Evolutionary conservation across 2,888 invertebrate species (phyloP), one percentile per base, ranked within the genome.

Genomic region (Drosophila aldrichi): DNA sequence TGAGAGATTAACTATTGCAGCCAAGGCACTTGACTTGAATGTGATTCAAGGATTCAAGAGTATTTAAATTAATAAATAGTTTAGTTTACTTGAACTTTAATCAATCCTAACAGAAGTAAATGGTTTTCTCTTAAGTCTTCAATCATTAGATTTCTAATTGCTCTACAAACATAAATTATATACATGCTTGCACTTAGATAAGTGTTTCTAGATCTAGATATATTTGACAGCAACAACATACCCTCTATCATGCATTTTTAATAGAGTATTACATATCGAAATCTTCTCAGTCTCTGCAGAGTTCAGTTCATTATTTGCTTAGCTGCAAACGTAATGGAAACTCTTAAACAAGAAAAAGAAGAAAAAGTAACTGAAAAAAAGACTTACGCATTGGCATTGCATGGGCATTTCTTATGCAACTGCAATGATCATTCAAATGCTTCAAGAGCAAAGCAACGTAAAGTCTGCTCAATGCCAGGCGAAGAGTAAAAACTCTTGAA

Each of bases 391-490:
- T 25, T 29, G 51, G 38, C 38, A 48, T 34, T 40, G 38, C 36
- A 38, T 5, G 12, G 29, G 22, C 18, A 3, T 63, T 40, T 44
- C 43, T 72, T 44, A 8, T 51, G 59, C 73, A 73, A 65, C 20
- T 43, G n/a, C 41, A 49, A 70, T 77, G 74, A 77, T 74, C 40
- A 64, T 32, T 41, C 34, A 29, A 36, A 41, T 57, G 46, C 38
- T 60, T 44, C 32, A 77, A 54, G 58, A n/a, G 44, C 69, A 52
- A 20, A 36, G 20, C 36, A 29, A 8, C 36, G 43, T n/a, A 20
- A 29, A 32, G 41, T n/a, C 20, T n/a, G 12, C 41, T 66, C 70
- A 77, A 63, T 60, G 74, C 8, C 65, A 65, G 29, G 12, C 3
- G 7, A 40, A 34, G 36, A 34, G 14, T 8, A 29, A 20, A 38